Evolutionary conservation across 2,797 vertebrate species (phyloP), one percentile per base, ranked within the genome.

Genomic region (Acipenser transmontanus): DNA sequence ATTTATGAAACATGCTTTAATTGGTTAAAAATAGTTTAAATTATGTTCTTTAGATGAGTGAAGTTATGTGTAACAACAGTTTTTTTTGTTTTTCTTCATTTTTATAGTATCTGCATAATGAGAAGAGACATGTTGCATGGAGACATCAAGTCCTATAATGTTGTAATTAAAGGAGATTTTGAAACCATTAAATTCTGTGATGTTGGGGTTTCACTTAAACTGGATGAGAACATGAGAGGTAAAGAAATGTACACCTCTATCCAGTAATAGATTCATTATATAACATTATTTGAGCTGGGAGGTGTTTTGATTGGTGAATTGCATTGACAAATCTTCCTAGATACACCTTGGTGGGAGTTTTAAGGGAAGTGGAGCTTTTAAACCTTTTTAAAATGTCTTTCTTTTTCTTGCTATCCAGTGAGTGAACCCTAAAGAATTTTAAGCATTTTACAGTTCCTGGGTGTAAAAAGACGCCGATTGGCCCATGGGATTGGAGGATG

Each of bases 201-300:
- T 0, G 94, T 98, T 1, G 95, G 95, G 0, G 89, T 97, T 63
- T 96, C 92, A 49, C 87, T 98, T 69, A 76, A 76, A 61, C 73
- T 96, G 72, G 93, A 97, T 68, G 93, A 96, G 78, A 96, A 96
- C 84, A 93, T 96, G 94, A 93, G 75, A 47, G 85, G 94, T 94
- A 78, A 51, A 0, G 4, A 10, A 20, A 47, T 10, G 17, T 7
- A n/a, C 49, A 51, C 20, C 20, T 1, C 2, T 34, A 34, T 4
- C 20, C 7, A 49, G 49, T 49, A 50, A 63, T 4, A 49, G 48
- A 17, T 17, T 8, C 8, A 10, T 8, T n/a, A 14, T 13, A 49
- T 50, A 51, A 20, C 14, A 20, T 20, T 12, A 49, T 64, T 64
- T 51, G 14, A 17, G 49, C 17, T 6, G 50, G 49, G 50, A 13